phyloP scores from a whole-genome alignment of 2,113 vertebrate species.

The Benitochromis conjunctus region DNA sequence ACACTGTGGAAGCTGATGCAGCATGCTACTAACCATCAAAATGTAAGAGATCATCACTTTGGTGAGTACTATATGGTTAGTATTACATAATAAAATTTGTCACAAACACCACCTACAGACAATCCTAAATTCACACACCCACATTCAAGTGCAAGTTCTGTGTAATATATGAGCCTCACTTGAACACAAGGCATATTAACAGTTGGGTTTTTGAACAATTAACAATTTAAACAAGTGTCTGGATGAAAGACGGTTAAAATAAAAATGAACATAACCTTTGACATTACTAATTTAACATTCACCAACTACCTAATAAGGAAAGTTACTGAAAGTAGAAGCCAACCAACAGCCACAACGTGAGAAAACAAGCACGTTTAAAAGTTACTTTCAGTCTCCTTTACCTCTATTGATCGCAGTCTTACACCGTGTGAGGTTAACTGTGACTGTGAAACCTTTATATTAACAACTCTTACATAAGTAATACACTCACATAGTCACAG shows the following conservation, averaged over 20 bases:
- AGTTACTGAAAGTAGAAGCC: not conserved
- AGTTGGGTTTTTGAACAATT: not conserved
- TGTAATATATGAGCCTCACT: not conserved
- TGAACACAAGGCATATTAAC: not conserved
- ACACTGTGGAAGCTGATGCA: not conserved
- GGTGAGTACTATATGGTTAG: not conserved
- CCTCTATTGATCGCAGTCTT: not conserved
- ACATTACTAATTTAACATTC: not conserved
- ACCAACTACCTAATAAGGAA: not conserved
- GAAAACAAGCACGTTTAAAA: not conserved
- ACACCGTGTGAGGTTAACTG: not conserved
- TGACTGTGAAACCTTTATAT: not conserved
- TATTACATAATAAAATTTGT: not conserved
- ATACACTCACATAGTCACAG: not conserved
- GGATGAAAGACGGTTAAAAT: not conserved
- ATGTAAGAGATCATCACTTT: not conserved
- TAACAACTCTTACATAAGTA: not conserved
- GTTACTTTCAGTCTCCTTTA: not conserved
- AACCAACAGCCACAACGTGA: not conserved
- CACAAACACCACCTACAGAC: not conserved
- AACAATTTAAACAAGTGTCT: not conserved
- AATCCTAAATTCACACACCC: not conserved
- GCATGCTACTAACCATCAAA: not conserved
- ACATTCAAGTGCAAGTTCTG: not conserved
- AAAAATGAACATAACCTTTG: not conserved